Base-by-base conservation (phyloP, 1,140 invertebrate species). In the Trialeurodes vaporariorum region DNA sequence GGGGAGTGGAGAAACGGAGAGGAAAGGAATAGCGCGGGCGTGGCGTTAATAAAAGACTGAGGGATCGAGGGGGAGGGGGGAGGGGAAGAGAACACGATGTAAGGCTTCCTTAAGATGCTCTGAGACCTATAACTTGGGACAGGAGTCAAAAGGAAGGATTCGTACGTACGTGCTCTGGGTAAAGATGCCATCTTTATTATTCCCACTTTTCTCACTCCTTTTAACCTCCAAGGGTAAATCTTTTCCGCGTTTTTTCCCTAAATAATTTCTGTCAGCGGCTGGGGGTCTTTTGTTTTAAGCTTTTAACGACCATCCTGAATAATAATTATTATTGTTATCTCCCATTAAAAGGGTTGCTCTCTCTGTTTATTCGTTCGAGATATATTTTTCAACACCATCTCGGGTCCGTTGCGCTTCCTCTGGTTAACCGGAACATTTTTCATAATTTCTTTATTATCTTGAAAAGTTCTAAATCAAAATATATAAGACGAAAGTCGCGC, bases 171-270 rank as follows among this genome's bases (percentile, higher is more conserved):
- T 49, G 34, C 34, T 17, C 34, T 17, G 34, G 34, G 34, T 49
- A 49, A 49, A 49, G 34, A 49, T 49, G 34, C 34, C 34, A 49
- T 49, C 34, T 49, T 49, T 49, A 49, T n/a, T 49, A 49, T 49
- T 49, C 34, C 34, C 34, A 49, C 34, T 49, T 49, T 17, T 49
- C 34, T 49, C 34, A 17, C 34, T 49, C 17, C n/a, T 49, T 17
- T 49, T 17, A 49, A 49, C 34, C 34, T 49, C 17, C n/a, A n/a
- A 49, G 34, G 34, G 34, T 49, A 49, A 49, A 49, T 49, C 34
- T 49, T 49, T 49, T 49, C 34, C 34, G 34, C 34, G 34, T 49
- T 49, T 49, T n/a, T 49, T 49, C 34, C 5, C 34, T 49, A 49
- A 49, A 49, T 49, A 49, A 49, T 49, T 49, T 49, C 34, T 49